Percentiles rank a stretch among this genome's conserved stretches.
Evolutionary conservation across 92 coral and sea anemone species (phyloP).

Genomic region (Porites rus): DNA sequence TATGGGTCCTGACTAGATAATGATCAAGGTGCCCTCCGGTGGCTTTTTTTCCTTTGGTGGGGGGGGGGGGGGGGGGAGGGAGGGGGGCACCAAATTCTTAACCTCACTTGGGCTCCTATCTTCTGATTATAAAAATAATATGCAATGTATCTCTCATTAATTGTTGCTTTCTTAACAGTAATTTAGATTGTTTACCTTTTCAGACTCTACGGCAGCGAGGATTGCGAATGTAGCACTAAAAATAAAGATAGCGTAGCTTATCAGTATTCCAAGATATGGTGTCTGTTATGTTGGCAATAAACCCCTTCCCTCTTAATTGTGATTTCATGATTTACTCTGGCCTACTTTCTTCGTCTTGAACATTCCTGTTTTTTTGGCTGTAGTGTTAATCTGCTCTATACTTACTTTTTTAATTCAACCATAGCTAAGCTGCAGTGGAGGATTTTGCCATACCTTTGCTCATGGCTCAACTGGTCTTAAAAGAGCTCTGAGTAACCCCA

Average conservation of each 20-base stretch:
- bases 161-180: background rate
- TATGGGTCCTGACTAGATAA: too few relatives aligned
- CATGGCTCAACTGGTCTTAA: background rate
- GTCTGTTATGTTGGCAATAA: background rate
- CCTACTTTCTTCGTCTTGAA: background rate
- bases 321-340: background rate
- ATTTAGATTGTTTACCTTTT: constrained; percentile 2
- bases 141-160: background rate
- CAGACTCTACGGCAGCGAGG: constrained; percentile 57
- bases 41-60: too few relatives aligned
- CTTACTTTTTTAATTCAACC: background rate
- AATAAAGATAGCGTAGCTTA: constrained; percentile 15
- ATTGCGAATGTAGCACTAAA: constrained; percentile 35
- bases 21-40: too few relatives aligned
- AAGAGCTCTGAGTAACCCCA: too few relatives aligned
- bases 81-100: too few relatives aligned
- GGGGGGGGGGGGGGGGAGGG: too few relatives aligned
- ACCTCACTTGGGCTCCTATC: too few relatives aligned
- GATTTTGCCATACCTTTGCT: background rate
- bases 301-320: background rate
- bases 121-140: too few relatives aligned
- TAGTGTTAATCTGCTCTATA: background rate
- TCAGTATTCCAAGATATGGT: background rate
- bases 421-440: background rate
- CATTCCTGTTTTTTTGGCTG: background rate